Evolutionary conservation across 2,797 vertebrate genomes (phyloP).

Genomic region (Aplochiton taeniatus): DNA sequence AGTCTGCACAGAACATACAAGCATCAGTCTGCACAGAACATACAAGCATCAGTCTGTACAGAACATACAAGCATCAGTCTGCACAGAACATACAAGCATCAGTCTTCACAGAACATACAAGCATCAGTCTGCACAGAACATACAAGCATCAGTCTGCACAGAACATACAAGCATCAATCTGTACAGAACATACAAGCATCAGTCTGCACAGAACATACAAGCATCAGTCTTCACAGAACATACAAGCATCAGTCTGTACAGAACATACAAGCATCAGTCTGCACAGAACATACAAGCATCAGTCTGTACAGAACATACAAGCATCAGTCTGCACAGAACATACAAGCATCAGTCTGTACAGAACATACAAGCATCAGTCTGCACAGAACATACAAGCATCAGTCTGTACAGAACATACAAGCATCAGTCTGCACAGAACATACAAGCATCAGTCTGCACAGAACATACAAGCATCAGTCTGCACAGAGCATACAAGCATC

Average conservation of each 20-base stretch:
- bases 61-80: constrained; percentile 43
- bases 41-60: too few relatives aligned
- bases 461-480: constrained; percentile 53
- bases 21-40: too few relatives aligned
- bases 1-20: too few relatives aligned
- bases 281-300: constrained; percentile 50
- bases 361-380: constrained; percentile 53
- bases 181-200: too few relatives aligned
- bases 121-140: constrained; percentile 45
- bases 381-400: constrained; percentile 50
- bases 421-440: constrained; percentile 45
- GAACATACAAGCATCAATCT: too few relatives aligned
- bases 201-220: constrained; percentile 45
- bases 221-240: too few relatives aligned
- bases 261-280: constrained; percentile 53
- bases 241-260: constrained; percentile 37
- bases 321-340: constrained; percentile 45
- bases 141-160: constrained; percentile 42
- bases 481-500: constrained; percentile 50
- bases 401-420: constrained; percentile 45
- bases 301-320: constrained; percentile 45
- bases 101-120: too few relatives aligned
- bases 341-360: constrained; percentile 43
- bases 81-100: constrained; percentile 48
- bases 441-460: constrained; percentile 42